A percentile compares a stretch with the other conserved stretches of the same genome.
Evolutionary conservation across 2,113 vertebrate species (phyloP).

Genomic region (Sinocyclocheilus grahami): DNA sequence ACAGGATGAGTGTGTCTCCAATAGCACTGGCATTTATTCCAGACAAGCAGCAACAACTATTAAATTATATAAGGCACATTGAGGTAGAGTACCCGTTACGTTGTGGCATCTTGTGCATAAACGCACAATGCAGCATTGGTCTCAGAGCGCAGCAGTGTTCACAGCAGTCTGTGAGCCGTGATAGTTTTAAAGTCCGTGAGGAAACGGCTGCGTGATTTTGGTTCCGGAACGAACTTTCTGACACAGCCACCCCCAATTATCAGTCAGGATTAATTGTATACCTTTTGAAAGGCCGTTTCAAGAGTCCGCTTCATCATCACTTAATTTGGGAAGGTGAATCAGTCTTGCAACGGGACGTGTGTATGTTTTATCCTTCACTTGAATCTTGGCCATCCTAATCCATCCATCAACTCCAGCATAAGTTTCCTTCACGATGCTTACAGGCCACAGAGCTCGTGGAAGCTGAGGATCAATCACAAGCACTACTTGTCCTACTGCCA

Average conservation of each 20-base stretch:
- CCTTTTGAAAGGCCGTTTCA: neutral
- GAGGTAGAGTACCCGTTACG: too few relatives aligned
- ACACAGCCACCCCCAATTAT: neutral
- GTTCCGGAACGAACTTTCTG: neutral
- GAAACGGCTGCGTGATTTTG: too few relatives aligned
- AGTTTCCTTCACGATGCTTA: neutral
- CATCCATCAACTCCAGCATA: neutral
- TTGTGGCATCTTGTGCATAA: too few relatives aligned
- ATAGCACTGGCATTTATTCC: too few relatives aligned
- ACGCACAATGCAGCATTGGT: too few relatives aligned
- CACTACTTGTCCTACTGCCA: neutral
- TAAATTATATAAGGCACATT: too few relatives aligned
- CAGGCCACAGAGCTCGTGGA: neutral
- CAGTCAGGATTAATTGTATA: slow-evolving; percentile 5
- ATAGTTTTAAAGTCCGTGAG: too few relatives aligned
- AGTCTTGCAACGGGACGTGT: neutral
- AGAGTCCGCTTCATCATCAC: neutral
- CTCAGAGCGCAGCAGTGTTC: too few relatives aligned
- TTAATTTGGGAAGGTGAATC: neutral
- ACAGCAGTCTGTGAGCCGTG: too few relatives aligned
- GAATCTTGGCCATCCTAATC: neutral
- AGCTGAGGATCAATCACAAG: neutral
- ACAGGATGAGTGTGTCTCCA: too few relatives aligned
- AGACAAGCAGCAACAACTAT: too few relatives aligned
- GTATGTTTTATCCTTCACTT: neutral